Base-by-base conservation (phyloP, 2,888 invertebrate species). In the Cerastoderma edule region DNA sequence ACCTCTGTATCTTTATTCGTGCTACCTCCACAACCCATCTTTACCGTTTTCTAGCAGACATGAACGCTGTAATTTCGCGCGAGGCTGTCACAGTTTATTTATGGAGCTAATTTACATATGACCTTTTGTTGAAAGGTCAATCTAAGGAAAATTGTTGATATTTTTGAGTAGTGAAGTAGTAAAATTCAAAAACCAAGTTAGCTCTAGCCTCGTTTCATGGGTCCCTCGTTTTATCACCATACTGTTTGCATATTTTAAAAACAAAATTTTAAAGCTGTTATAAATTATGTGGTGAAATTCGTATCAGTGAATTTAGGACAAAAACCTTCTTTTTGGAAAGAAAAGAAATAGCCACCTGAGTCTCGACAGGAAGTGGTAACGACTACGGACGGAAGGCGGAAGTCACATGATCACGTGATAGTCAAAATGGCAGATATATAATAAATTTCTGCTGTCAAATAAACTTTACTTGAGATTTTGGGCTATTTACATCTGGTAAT, bases 1-100 rank as follows among this genome's bases (percentile, higher is more conserved):
- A 50, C 30, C 33, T 30, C 32, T 16, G 4, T 4, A 30, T 66
- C 66, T 66, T 50, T 74, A 63, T 71, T 76, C 57, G 82, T 83
- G 69, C 86, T 86, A 24, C 85, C 85, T 22, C 85, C 85, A 83
- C 87, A 87, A 67, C 87, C 87, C 87, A 87, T 87, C 56, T 71
- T 75, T 5, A 32, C 22, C 6, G 0, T 67, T 44, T 50, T 24
- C 24, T 13, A 28, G 44, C 28, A 16, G 33, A 24, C 56, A 67
- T 67, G 67, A 63, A 72, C 67, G 48, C 57, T 72, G 32, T 27
- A 64, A 32, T 75, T 81, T 81, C 77, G 80, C 76, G 80, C 80
- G 73, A 32, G 64, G 67, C 71, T 77, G 76, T 80, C 73, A 78
- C 57, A 72, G 75, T 81, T 81, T 80, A 72, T 77, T 77, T 80